Conservation (phyloP, 1,140 invertebrate species). For the Dendrolimus kikuchii region DNA sequence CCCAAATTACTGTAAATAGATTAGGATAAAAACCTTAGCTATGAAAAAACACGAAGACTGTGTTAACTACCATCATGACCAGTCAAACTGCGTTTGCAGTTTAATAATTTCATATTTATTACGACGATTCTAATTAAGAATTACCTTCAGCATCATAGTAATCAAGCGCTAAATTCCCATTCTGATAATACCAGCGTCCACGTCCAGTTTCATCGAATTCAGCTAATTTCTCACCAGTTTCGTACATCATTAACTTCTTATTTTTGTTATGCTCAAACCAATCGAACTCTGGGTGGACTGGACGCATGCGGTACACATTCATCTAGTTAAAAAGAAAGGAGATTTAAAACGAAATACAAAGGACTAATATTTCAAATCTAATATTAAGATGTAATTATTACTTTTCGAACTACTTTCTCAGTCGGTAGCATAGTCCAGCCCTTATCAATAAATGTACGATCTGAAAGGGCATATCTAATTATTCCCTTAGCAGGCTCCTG, state of each 20-base stretch:
- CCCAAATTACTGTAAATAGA: too few species aligned
- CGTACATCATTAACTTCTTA: slow-evolving; percentile 42
- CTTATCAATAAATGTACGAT: slow-evolving; percentile 57
- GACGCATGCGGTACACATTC: slow-evolving; percentile 59
- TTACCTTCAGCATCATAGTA: slow-evolving; percentile 58
- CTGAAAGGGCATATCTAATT: slow-evolving; percentile 52
- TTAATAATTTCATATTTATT: too few species aligned
- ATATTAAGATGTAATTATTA: slow-evolving; percentile 17
- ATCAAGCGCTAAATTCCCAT: slow-evolving; percentile 45
- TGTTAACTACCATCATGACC: too few species aligned
- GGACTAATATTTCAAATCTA: slow-evolving; percentile 1
- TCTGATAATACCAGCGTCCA: slow-evolving; percentile 49
- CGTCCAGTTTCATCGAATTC: slow-evolving; percentile 52
- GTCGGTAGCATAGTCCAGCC: slow-evolving; percentile 64
- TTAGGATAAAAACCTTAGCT: too few species aligned
- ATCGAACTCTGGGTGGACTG: slow-evolving; percentile 57
- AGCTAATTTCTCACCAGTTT: slow-evolving; percentile 51
- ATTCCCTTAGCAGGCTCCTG: slow-evolving; percentile 39
- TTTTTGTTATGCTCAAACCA: slow-evolving; percentile 59
- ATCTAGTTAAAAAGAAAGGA: slow-evolving; percentile 29
- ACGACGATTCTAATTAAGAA: not conserved
- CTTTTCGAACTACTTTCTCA: slow-evolving; percentile 61
- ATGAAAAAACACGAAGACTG: too few species aligned
- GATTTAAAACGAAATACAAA: not conserved
- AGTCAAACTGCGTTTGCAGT: too few species aligned